Conservation (phyloP, 1,140 invertebrate species). For the Oryctes rhinoceros region DNA sequence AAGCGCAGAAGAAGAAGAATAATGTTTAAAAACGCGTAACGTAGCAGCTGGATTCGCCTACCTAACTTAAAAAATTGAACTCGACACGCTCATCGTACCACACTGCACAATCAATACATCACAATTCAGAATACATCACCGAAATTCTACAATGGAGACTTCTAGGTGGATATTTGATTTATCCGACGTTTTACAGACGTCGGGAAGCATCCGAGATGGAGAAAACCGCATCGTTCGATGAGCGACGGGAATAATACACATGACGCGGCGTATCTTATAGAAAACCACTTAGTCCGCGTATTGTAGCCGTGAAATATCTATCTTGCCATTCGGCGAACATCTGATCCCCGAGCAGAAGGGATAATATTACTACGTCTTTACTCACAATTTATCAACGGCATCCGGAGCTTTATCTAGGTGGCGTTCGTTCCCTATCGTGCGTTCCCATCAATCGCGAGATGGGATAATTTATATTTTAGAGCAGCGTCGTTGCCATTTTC, state of each 20-base stretch:
- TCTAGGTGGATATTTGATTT: background rate
- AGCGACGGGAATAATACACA: background rate
- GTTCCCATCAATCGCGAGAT: background rate
- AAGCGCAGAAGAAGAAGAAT: no score
- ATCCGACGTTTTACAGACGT: background rate
- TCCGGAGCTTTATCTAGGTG: background rate
- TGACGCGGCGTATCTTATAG: conserved; percentile 1
- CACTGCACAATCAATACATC: background rate
- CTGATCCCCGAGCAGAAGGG: background rate
- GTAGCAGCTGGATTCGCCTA: no score
- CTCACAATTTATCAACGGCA: background rate
- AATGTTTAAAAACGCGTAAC: no score
- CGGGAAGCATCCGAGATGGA: background rate
- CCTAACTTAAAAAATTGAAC: no score
- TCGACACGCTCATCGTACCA: no score
- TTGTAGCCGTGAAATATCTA: background rate
- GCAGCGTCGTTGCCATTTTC: background rate
- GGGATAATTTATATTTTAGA: background rate
- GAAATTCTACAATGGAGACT: background rate
- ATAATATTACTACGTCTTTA: background rate
- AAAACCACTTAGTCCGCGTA: conserved; percentile 5
- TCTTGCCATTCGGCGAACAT: background rate
- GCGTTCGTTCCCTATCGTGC: background rate
- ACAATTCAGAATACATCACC: background rate
- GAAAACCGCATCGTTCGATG: background rate